Conservation (phyloP, 2,888 invertebrate species). For the Campaea margaritaria region DNA sequence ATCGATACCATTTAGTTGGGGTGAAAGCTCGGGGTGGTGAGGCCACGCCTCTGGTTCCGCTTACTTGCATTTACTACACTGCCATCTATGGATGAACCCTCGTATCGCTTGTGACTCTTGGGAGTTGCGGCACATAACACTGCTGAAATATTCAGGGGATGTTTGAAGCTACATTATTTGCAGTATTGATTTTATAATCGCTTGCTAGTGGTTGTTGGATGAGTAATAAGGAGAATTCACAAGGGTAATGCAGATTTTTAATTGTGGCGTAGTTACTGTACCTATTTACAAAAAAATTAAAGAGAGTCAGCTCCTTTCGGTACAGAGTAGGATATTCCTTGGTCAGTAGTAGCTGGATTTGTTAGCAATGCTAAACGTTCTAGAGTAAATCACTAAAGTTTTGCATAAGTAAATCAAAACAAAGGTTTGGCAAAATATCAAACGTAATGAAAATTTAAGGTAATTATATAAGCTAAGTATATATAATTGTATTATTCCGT, state of each 20-base stretch:
- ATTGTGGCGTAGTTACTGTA: too few species aligned
- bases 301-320: too few species aligned
- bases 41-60: slow-evolving; percentile 68
- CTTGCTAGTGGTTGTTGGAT: neutral
- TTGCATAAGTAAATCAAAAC: too few species aligned
- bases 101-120: neutral
- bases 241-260: neutral
- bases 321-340: too few species aligned
- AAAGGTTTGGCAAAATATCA: too few species aligned
- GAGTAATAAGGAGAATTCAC: neutral
- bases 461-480: too few species aligned
- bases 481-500: too few species aligned
- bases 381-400: too few species aligned
- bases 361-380: too few species aligned
- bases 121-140: neutral
- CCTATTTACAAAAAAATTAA: too few species aligned
- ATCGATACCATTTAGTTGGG: slow-evolving; percentile 74
- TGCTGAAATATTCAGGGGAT: slow-evolving; percentile 7
- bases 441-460: too few species aligned
- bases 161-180: neutral
- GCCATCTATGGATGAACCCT: slow-evolving; percentile 63
- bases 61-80: slow-evolving; percentile 48
- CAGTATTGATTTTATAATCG: slow-evolving; percentile 9
- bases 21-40: slow-evolving; percentile 66
- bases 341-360: too few species aligned